Conservation (phyloP, 2,888 invertebrate species). For the Atrina japonica region DNA sequence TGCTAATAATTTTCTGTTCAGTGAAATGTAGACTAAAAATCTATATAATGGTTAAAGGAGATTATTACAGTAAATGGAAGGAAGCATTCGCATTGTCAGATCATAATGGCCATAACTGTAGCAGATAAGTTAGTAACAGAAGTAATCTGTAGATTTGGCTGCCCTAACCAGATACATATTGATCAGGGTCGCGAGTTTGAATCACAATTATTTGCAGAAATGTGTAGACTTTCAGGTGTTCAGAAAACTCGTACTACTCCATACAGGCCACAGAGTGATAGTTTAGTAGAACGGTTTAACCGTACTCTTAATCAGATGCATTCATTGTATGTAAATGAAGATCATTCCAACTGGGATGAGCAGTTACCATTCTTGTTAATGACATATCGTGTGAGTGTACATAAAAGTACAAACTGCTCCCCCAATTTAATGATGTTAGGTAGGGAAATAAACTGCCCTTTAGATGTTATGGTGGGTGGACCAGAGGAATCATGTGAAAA, state of each 20-base stretch:
- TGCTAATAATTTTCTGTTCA: too few species aligned
- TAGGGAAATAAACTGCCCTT: too few species aligned
- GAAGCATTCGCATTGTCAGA: conserved; percentile 34
- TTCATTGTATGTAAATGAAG: conserved; percentile 33
- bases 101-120: conserved; percentile 47
- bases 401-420: conserved; percentile 42
- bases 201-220: conserved; percentile 46
- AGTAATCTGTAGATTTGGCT: too few species aligned
- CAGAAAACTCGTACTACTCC: conserved; percentile 48
- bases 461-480: too few species aligned
- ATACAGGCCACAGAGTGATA: conserved; percentile 48
- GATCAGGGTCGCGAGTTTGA: conserved; percentile 58
- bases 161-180: too few species aligned
- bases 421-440: conserved; percentile 48
- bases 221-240: conserved; percentile 47
- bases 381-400: too few species aligned
- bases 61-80: conserved; percentile 57
- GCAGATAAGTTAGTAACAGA: conserved; percentile 48
- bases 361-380: too few species aligned
- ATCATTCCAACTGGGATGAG: too few species aligned
- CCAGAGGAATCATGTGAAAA: too few species aligned
- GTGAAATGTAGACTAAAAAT: too few species aligned
- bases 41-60: conserved; percentile 52
- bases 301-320: conserved; percentile 47
- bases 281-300: conserved; percentile 50